Conservation (phyloP, 2,113 vertebrate species). For the Athene cunicularia region DNA sequence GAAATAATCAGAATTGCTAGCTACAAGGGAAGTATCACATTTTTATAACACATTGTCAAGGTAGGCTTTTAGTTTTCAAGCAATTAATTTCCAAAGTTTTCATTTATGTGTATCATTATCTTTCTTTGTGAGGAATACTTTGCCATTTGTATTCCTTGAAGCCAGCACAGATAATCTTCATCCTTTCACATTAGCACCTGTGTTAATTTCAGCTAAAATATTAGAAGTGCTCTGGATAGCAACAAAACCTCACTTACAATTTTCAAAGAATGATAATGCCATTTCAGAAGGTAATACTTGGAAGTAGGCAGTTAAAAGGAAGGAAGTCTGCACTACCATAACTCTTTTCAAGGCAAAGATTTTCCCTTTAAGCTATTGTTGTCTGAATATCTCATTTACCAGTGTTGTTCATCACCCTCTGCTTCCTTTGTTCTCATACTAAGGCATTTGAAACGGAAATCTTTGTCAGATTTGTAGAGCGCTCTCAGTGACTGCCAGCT, state of each 20-base stretch:
- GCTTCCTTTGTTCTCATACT: neutral
- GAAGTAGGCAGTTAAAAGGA: neutral
- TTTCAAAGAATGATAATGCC: neutral
- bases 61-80: neutral
- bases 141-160: neutral
- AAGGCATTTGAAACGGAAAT: neutral
- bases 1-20: neutral
- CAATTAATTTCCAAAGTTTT: constrained; percentile 31
- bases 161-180: neutral
- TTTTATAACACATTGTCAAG: neutral
- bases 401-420: neutral
- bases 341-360: neutral
- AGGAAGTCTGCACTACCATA: neutral
- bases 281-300: neutral
- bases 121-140: neutral
- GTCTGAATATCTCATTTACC: neutral
- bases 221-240: neutral
- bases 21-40: neutral
- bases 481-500: neutral
- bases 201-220: constrained; percentile 16
- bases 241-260: neutral
- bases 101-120: neutral
- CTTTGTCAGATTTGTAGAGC: neutral
- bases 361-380: neutral
- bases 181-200: neutral